Evolutionary conservation across 1,140 invertebrate species (phyloP).

Genomic region (Popillia japonica): DNA sequence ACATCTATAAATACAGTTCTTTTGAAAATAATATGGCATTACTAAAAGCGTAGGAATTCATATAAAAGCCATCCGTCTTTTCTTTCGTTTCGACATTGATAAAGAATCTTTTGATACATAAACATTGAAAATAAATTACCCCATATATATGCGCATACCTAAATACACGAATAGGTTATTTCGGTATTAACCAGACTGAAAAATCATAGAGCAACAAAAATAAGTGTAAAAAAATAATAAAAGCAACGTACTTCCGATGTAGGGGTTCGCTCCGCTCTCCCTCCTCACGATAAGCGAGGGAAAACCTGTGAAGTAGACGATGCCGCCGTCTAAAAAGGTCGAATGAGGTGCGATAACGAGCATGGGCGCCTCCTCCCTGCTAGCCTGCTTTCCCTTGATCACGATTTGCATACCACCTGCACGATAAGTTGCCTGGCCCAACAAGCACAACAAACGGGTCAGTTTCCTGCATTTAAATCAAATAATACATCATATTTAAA

Average conservation of each 20-base stretch:
- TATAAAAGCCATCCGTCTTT: no score
- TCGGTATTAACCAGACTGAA: not conserved
- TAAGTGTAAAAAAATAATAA: slow-evolving; percentile 40
- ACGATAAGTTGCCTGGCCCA: slow-evolving; percentile 75
- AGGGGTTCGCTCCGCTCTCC: slow-evolving; percentile 79
- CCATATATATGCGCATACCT: no score
- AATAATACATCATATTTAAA: not conserved
- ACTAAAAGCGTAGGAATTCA: no score
- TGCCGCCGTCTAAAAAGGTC: slow-evolving; percentile 85
- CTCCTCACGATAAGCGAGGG: slow-evolving; percentile 81
- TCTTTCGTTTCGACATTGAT: no score
- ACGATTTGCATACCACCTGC: slow-evolving; percentile 82
- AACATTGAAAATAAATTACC: no score
- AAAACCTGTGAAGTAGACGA: slow-evolving; percentile 79
- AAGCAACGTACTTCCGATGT: slow-evolving; percentile 82
- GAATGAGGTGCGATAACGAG: slow-evolving; percentile 87
- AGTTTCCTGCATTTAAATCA: slow-evolving; percentile 62
- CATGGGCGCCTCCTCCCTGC: slow-evolving; percentile 79
- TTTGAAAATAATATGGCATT: no score
- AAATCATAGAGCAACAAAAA: not conserved
- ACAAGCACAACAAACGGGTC: slow-evolving; percentile 72
- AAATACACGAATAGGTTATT: not conserved
- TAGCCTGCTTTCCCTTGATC: slow-evolving; percentile 78
- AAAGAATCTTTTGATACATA: no score
- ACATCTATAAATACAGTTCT: no score